These are phyloP conservation scores for Papilio xuthus DNA, from an alignment of 1,140 invertebrate genomes.

Conservation along the genomic window DNA sequence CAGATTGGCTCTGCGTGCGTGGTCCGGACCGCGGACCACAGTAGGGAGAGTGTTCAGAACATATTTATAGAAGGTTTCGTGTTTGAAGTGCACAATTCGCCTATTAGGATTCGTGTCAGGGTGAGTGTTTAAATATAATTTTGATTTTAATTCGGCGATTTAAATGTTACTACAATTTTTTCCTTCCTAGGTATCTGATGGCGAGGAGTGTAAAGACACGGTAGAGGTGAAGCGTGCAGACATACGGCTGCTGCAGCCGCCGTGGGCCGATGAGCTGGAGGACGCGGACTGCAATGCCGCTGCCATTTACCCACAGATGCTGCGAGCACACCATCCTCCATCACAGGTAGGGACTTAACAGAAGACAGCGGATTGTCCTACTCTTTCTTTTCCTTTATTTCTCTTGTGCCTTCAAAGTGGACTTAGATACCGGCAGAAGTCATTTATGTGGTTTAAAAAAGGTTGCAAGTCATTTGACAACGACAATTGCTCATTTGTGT, in stretches of 20 bases:
- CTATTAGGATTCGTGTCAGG: conserved; percentile 90
- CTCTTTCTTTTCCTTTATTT: no score
- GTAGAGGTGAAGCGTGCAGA: conserved; percentile 91
- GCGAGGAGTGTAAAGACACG: conserved; percentile 67
- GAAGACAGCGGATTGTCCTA: not conserved
- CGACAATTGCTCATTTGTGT: not conserved
- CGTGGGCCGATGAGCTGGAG: conserved; percentile 97
- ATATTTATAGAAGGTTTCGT: conserved; percentile 94
- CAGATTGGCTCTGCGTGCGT: conserved; percentile 81
- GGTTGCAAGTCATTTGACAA: no score
- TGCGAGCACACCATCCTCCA: conserved; percentile 60
- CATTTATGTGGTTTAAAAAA: no score
- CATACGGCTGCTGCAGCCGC: conserved; percentile 93
- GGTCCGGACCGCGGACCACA: conserved; percentile 78
- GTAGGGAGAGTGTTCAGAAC: conserved; percentile 74
- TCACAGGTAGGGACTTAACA: conserved; percentile 52
- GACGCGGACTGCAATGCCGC: conserved; percentile 82
- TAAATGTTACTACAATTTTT: not conserved
- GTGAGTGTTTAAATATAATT: conserved; percentile 69
- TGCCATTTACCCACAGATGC: conserved; percentile 62
- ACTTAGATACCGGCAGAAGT: no score
- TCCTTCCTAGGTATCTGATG: conserved; percentile 66
- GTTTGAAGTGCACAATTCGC: conserved; percentile 85
- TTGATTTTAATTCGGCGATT: not conserved
- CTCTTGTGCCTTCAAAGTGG: no score